Conservation (phyloP, 2,888 invertebrate genomes). For the Hypena proboscidalis region DNA sequence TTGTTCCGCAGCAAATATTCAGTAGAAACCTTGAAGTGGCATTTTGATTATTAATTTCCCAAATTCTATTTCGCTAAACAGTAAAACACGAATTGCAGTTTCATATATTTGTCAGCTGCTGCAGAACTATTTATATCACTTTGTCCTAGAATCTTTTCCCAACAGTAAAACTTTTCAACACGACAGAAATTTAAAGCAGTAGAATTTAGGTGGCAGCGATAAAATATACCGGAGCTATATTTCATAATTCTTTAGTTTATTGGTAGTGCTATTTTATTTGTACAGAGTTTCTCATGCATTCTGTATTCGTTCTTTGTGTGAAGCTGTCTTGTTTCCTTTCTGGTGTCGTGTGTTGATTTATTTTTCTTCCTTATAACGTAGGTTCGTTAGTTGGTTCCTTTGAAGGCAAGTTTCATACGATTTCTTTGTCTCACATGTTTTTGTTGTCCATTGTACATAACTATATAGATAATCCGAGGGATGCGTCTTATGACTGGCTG, state of each 20-base stretch:
- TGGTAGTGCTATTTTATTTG: conserved; percentile 6
- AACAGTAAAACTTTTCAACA: conserved; percentile 15
- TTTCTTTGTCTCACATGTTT: neutral
- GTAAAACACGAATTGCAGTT: conserved; percentile 1
- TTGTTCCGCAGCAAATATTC: too few relatives aligned
- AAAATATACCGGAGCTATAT: conserved; percentile 15
- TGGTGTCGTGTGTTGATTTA: neutral
- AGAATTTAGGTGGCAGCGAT: conserved; percentile 21
- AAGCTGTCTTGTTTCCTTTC: neutral
- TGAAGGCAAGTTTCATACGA: neutral
- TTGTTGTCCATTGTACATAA: too few relatives aligned
- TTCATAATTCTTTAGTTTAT: conserved; percentile 11
- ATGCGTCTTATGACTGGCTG: neutral
- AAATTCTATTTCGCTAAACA: neutral
- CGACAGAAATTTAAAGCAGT: conserved; percentile 21
- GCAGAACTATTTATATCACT: conserved; percentile 22
- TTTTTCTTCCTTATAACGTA: neutral
- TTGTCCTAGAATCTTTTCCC: conserved; percentile 18
- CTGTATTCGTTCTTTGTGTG: neutral
- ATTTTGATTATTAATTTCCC: too few relatives aligned
- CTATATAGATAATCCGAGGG: neutral
- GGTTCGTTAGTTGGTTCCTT: neutral
- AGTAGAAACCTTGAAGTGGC: too few relatives aligned
- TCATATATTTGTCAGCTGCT: conserved; percentile 9
- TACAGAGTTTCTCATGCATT: neutral